These are phyloP conservation scores for Oryzias woworae DNA, from an alignment of 2,113 vertebrate genomes.

Conservation along the genomic window DNA sequence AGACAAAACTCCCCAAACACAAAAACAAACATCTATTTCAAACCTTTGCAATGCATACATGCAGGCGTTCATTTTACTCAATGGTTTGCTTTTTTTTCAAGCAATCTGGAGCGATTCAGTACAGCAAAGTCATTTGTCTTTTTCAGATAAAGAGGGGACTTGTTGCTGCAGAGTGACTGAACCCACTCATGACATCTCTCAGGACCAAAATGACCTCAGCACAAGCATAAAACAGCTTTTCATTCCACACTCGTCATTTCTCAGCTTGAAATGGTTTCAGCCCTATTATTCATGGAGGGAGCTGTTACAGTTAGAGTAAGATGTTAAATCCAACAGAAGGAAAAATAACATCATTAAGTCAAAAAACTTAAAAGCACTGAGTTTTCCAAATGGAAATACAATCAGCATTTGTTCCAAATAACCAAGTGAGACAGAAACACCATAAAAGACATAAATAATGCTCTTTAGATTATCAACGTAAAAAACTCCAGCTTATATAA, in stretches of 20 bases:
- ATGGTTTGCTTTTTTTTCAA: slow-evolving; percentile 28
- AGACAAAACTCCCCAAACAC: slow-evolving; percentile 4
- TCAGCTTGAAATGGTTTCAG: slow-evolving; percentile 11
- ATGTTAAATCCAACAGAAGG: no score
- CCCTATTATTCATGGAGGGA: no score
- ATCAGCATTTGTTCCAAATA: not conserved
- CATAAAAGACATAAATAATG: not conserved
- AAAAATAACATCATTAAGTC: no score
- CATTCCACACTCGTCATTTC: slow-evolving; percentile 29
- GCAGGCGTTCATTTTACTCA: slow-evolving; percentile 25
- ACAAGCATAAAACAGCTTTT: slow-evolving; percentile 39
- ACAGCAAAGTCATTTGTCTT: slow-evolving; percentile 53
- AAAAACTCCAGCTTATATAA: not conserved
- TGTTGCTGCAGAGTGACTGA: slow-evolving; percentile 42
- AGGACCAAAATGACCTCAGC: slow-evolving; percentile 38
- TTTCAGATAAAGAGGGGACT: slow-evolving; percentile 50
- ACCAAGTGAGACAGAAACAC: slow-evolving; percentile 6
- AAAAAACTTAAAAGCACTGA: slow-evolving; percentile 5
- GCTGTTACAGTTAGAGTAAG: no score
- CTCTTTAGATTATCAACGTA: not conserved
- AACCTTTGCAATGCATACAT: slow-evolving; percentile 10
- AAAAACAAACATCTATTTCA: slow-evolving; percentile 16
- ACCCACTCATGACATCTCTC: slow-evolving; percentile 48
- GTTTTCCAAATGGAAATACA: slow-evolving; percentile 12
- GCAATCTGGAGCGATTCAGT: slow-evolving; percentile 5